Percentiles rank a stretch among this genome's conserved stretches.
Conservation (phyloP, 1,140 invertebrate genomes). For the Drosophila orosa region DNA sequence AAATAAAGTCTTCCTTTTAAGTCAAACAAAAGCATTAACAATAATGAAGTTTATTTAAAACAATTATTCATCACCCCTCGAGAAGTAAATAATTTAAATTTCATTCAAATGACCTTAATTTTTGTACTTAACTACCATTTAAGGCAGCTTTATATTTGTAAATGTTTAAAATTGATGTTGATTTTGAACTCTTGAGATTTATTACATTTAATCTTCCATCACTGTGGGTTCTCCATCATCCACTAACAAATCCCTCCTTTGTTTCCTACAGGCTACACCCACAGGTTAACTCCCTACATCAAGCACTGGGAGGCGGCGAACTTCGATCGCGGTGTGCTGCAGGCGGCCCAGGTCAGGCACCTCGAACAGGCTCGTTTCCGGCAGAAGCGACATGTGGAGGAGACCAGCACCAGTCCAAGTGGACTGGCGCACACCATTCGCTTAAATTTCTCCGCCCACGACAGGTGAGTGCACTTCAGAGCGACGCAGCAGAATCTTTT, state of each 20-base stretch:
- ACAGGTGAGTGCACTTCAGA: conserved; percentile 71
- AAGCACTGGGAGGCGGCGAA: conserved; percentile 83
- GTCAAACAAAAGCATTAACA: neutral
- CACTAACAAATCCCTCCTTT: conserved; percentile 2
- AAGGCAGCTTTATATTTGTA: neutral
- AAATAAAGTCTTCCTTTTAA: neutral
- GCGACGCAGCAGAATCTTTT: neutral
- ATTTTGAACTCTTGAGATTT: neutral
- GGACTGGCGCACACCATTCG: conserved; percentile 80
- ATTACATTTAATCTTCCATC: neutral
- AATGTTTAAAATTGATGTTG: neutral
- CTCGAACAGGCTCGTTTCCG: conserved; percentile 78
- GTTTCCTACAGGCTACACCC: conserved; percentile 76
- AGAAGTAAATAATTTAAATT: neutral
- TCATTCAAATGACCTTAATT: neutral
- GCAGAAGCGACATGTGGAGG: conserved; percentile 70
- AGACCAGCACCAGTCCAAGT: conserved; percentile 52
- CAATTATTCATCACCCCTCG: neutral
- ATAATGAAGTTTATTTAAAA: neutral
- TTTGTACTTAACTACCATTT: neutral
- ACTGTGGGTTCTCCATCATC: neutral
- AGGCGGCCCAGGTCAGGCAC: conserved; percentile 76
- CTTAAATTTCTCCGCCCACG: conserved; percentile 83
- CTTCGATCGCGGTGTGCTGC: conserved; percentile 75
- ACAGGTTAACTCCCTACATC: conserved; percentile 80